phyloP scores from a whole-genome alignment of 2,888 invertebrate species.

The Resseliella maxima region DNA sequence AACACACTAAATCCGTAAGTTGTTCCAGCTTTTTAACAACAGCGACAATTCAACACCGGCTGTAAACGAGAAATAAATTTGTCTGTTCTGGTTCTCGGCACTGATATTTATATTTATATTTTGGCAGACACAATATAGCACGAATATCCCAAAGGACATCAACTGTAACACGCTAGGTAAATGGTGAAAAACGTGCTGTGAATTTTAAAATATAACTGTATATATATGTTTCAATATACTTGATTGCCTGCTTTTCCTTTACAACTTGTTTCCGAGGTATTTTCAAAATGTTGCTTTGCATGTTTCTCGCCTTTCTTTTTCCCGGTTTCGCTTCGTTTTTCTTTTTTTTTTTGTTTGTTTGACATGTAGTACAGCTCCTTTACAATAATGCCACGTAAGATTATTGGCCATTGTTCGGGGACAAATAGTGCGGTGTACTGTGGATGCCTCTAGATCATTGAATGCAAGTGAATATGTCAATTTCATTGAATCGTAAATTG shows the following conservation, averaged over 20 bases:
- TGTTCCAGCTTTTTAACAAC: not conserved
- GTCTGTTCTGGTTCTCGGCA: not conserved
- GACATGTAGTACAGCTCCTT: not conserved
- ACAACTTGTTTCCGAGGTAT: not conserved
- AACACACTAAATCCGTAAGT: not conserved
- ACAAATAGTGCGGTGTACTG: constrained; percentile 1
- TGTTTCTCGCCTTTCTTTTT: not conserved
- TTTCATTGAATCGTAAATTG: constrained; percentile 20
- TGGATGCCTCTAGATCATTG: not conserved
- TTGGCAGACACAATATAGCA: not conserved
- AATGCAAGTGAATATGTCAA: constrained; percentile 43
- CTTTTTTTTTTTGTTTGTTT: not conserved
- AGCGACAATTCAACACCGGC: not conserved
- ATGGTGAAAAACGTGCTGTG: not conserved
- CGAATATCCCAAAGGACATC: constrained; percentile 51
- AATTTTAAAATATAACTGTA: not conserved
- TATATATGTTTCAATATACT: not conserved
- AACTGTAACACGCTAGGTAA: constrained; percentile 50
- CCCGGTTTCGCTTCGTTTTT: not conserved
- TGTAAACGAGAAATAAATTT: constrained; percentile 19
- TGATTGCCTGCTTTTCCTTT: not conserved
- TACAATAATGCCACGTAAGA: constrained; percentile 1
- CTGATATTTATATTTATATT: constrained; percentile 31
- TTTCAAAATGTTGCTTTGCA: not conserved
- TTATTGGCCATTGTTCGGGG: constrained; percentile 22